Conservation (phyloP, 2,797 vertebrate species). For the Danio choprae region DNA sequence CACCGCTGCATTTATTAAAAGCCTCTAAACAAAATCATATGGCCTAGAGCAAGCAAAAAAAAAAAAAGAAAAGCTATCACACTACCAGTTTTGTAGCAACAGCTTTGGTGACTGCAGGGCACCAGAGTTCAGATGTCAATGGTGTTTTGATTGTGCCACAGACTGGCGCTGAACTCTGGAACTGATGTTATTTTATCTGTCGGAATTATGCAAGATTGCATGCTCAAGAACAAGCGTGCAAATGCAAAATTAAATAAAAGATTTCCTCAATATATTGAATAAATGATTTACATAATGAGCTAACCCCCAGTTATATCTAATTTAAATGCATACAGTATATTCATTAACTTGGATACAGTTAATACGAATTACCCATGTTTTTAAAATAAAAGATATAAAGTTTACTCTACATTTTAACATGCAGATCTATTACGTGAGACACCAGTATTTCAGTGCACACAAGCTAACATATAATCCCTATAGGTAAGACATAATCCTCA, state of each 20-base stretch:
- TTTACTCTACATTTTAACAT: not conserved
- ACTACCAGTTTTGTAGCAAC: slow-evolving; percentile 55
- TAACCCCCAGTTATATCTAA: not conserved
- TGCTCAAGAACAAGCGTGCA: not conserved
- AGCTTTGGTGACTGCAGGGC: slow-evolving; percentile 63
- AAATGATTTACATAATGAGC: not conserved
- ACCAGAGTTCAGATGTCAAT: slow-evolving; percentile 49
- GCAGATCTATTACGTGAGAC: not conserved
- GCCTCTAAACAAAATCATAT: slow-evolving; percentile 61
- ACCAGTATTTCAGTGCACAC: not conserved
- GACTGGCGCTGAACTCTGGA: slow-evolving; percentile 53
- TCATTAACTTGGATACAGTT: not conserved
- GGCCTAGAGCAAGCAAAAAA: slow-evolving; percentile 28
- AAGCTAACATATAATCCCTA: slow-evolving; percentile 20
- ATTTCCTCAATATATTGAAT: not conserved
- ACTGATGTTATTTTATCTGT: slow-evolving; percentile 31
- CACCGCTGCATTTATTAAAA: slow-evolving; percentile 46
- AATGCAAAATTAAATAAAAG: not conserved
- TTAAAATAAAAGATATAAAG: not conserved
- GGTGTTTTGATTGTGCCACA: slow-evolving; percentile 63
- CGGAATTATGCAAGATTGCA: slow-evolving; percentile 42
- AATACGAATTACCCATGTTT: not conserved
- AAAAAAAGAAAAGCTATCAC: slow-evolving; percentile 47
- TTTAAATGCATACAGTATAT: not conserved
- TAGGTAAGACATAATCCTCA: slow-evolving; percentile 6